Evolutionary conservation across 2,888 invertebrate species (phyloP), one percentile per base, ranked within the genome.

Genomic region (Nomada lathburiana): DNA sequence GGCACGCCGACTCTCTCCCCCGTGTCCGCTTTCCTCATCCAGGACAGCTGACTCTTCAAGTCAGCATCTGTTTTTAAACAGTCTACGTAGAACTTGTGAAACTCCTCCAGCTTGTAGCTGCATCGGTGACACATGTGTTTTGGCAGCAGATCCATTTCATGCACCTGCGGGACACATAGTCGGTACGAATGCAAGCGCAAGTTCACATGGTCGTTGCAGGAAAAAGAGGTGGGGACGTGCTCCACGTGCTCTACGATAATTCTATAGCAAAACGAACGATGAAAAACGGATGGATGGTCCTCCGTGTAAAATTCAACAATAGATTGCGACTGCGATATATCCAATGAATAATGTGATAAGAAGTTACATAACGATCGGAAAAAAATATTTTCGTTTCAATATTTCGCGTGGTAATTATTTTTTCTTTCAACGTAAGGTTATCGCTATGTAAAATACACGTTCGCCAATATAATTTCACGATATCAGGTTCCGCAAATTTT

Each of bases 101-200:
- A 93, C 76, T 93, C 93, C 75, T 93, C 91, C 20, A 93, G 83
- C 74, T 93, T 93, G 82, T 91, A 93, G 78, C 92, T 92, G 84
- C 93, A 93, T 4, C 92, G 89, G 64, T 93, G 92, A 72, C 93
- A 93, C 90, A 93, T 93, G 80, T 93, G 92, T 75, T 93, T 93
- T 42, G 93, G 93, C 29, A 93, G 82, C 71, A 93, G 77, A 81
- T 93, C 93, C 93, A 93, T 90, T 86, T 93, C 91, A 78, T 93
- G 93, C 55, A 93, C 93, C 93, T 93, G 84, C 16, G 75, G 57
- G 53, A 63, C n/a, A 62, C 52, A 71, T 50, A 69, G 36, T 23
- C 68, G 63, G 42, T 50, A 42, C 62, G 67, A 74, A 68, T 59
- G 23, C 53, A 42, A 63, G 36, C 50, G 23, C 53, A 42, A 63